Evolutionary conservation across 2,888 invertebrate genomes (phyloP).

Genomic region (Salticus scenicus): DNA sequence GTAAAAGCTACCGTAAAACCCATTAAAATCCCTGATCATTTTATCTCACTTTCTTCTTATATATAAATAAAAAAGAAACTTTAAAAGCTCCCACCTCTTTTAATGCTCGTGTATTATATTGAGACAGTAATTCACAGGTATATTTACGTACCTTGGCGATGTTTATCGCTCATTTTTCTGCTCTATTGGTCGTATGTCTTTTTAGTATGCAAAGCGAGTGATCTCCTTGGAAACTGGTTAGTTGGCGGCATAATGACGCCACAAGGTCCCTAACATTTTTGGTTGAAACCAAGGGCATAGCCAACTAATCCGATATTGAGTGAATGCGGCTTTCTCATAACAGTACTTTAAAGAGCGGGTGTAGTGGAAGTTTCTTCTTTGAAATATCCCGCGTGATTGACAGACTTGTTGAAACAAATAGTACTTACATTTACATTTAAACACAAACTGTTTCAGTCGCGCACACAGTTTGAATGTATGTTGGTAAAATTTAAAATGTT

Average conservation of each 20-base stretch:
- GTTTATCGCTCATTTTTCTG: constrained; percentile 13
- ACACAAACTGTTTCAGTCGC: no score
- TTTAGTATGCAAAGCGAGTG: constrained; percentile 34
- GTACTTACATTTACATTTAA: no score
- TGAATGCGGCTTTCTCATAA: background rate
- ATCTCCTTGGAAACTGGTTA: constrained; percentile 50
- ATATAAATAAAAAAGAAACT: no score
- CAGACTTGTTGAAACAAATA: no score
- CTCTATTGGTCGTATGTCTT: background rate
- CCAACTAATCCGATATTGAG: constrained; percentile 3
- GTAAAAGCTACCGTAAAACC: no score
- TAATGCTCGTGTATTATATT: background rate
- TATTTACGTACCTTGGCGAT: constrained; percentile 27
- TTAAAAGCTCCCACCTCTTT: background rate
- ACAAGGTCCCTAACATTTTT: constrained; percentile 26
- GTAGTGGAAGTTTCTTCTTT: no score
- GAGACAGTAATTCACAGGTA: constrained; percentile 4
- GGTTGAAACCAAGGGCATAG: constrained; percentile 31
- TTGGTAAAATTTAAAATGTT: no score
- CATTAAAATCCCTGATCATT: background rate
- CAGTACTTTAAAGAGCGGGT: no score
- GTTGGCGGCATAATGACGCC: constrained; percentile 37
- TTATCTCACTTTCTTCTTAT: background rate
- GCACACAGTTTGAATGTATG: no score
- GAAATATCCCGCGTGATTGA: no score